Conservation (phyloP, 2,113 vertebrate species). For the Pogonocichla stellata region DNA sequence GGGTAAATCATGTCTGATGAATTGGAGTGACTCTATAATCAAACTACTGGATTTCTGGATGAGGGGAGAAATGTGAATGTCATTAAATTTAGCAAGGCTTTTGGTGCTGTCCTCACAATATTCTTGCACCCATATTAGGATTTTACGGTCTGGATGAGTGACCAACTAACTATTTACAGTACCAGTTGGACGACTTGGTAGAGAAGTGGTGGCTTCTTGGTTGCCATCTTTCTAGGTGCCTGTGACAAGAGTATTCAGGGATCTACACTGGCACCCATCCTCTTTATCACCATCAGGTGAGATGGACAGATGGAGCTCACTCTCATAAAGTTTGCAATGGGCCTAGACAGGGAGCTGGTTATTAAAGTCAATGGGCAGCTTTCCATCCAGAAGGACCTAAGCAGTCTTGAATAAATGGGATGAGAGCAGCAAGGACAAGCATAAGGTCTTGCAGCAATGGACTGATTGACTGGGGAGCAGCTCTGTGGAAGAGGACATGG, state of each 20-base stretch:
- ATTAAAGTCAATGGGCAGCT: not conserved
- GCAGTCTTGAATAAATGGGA: not conserved
- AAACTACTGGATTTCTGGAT: not conserved
- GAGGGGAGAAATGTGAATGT: not conserved
- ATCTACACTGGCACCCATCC: not conserved
- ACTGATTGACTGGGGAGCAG: not conserved
- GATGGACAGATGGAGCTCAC: not conserved
- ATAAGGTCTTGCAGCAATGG: not conserved
- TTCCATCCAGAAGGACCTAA: not conserved
- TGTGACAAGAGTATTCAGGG: not conserved
- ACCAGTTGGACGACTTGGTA: not conserved
- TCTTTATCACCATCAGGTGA: not conserved
- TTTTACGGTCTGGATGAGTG: not conserved
- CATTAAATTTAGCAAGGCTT: not conserved
- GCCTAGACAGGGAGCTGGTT: not conserved
- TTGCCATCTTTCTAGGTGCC: not conserved
- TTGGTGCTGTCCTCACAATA: not conserved
- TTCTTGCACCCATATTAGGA: not conserved
- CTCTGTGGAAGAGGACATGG: not conserved
- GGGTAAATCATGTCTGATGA: not conserved
- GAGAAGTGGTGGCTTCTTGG: rapidly evolving
- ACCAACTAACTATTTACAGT: not conserved
- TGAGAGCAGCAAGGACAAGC: not conserved
- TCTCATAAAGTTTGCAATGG: not conserved
- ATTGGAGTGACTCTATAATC: not conserved